Base-by-base conservation (phyloP, 2,797 vertebrate genomes). In the Saxicola maurus region DNA sequence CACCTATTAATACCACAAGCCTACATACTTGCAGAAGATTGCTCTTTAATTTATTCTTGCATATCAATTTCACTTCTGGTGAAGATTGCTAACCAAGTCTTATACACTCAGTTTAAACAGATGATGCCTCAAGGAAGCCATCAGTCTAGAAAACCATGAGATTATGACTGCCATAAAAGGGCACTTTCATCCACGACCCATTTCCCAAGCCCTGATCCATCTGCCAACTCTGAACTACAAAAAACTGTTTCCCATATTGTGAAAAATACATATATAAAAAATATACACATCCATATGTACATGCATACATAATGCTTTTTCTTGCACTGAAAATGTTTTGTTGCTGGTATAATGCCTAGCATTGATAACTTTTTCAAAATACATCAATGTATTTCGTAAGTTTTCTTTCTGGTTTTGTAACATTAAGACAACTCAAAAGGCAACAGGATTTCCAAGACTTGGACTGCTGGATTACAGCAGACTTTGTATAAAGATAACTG, bases 361-460 rank as follows among this genome's bases (percentile, higher is more conserved):
- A 33, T 3, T 30, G 25, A 9, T 30, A 72, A 35, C 12, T 64
- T 79, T n/a, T 69, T 8, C 2, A 42, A 81, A 82, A 53, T 13
- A 28, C 0, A 1, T 45, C 17, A 17, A 9, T 0, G 0, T 31
- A 60, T 60, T 76, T 71, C 45, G 4, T 19, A 76, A 25, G 13
- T 62, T 91, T 82, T 90, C 72, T 30, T 73, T 68, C n/a, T 28
- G 10, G 0, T 73, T 81, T 72, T 60, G 11, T 62, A 72, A 61
- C 11, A 62, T 5, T 77, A 82, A 56, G 73, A 53, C 17, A 69
- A 73, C 30, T 76, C 14, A 83, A 83, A 77, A 88, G 56, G 14
- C 40, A 89, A 56, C 3, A 48, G 21, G 20, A 88, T 62, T 61
- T 52, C 33, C n/a, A 74, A 68, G 18, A 79, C 20, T 15, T 51